Evolutionary conservation across 1,140 invertebrate genomes (phyloP).

Genomic region (Lepidurus couesii): DNA sequence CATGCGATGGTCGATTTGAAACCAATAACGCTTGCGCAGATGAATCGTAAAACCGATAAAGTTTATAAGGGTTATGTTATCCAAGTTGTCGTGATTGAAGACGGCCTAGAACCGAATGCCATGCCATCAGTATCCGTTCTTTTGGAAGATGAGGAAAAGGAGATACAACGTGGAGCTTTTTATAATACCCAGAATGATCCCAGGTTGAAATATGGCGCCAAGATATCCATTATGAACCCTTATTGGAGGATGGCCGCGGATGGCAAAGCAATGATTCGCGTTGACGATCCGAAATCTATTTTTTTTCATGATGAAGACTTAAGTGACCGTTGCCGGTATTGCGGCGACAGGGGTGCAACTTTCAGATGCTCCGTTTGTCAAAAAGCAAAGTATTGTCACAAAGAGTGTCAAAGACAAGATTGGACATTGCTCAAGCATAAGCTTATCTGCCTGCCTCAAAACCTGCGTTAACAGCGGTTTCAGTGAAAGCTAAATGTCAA

Average conservation of each 20-base stretch:
- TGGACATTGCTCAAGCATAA: constrained; percentile 27
- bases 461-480: too few relatives aligned
- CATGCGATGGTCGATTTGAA: not conserved
- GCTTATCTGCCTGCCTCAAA: constrained; percentile 19
- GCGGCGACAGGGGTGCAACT: constrained; percentile 5
- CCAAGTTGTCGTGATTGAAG: constrained; percentile 33
- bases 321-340: constrained; percentile 34
- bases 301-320: not conserved
- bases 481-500: too few relatives aligned
- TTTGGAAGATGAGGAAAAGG: constrained; percentile 33
- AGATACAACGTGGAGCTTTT: constrained; percentile 28
- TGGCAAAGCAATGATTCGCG: constrained; percentile 23
- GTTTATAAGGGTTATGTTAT: constrained; percentile 31
- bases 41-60: constrained; percentile 28
- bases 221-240: constrained; percentile 34
- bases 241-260: constrained; percentile 30
- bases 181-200: constrained; percentile 31
- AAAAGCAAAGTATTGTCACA: constrained; percentile 28
- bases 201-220: constrained; percentile 31
- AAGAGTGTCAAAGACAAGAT: constrained; percentile 28
- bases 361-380: constrained; percentile 29
- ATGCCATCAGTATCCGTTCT: constrained; percentile 18
- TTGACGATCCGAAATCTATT: constrained; percentile 32
- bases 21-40: constrained; percentile 30
- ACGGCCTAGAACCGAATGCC: constrained; percentile 14